These are phyloP conservation scores for Drosophila affinis DNA, from an alignment of 2,888 invertebrate species.

Conservation along the genomic window DNA sequence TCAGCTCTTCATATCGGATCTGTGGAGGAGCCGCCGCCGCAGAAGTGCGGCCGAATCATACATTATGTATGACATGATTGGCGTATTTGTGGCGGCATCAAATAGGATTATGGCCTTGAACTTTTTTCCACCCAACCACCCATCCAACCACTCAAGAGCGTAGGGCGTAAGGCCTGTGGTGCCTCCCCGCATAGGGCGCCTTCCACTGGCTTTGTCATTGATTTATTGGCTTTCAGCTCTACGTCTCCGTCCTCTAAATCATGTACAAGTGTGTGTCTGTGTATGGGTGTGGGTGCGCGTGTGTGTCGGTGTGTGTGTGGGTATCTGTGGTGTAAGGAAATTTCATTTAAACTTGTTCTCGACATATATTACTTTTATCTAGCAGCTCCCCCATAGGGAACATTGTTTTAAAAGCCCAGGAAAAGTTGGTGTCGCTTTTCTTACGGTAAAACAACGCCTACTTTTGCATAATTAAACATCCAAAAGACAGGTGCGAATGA, in stretches of 20 bases:
- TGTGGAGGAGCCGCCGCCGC: slow-evolving; percentile 1
- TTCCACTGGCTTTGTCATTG: slow-evolving; percentile 64
- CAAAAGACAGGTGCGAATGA: slow-evolving; percentile 49
- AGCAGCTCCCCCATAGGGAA: slow-evolving; percentile 28
- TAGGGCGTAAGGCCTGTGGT: neutral
- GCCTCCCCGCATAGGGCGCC: slow-evolving; percentile 22
- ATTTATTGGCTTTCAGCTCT: slow-evolving; percentile 72
- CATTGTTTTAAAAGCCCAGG: slow-evolving; percentile 34
- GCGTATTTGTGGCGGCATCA: slow-evolving; percentile 73
- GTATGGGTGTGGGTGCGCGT: slow-evolving; percentile 15
- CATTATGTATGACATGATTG: slow-evolving; percentile 74
- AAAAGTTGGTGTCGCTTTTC: slow-evolving; percentile 45
- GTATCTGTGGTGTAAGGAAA: slow-evolving; percentile 20
- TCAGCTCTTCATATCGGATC: neutral
- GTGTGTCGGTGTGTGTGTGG: slow-evolving; percentile 1
- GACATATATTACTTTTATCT: slow-evolving; percentile 58
- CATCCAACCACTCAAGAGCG: slow-evolving; percentile 5
- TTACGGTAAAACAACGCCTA: slow-evolving; percentile 53
- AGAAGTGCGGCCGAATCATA: slow-evolving; percentile 36
- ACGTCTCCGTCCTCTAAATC: slow-evolving; percentile 20
- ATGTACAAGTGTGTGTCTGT: slow-evolving; percentile 15
- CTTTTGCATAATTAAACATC: slow-evolving; percentile 68
- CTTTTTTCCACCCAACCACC: slow-evolving; percentile 48
- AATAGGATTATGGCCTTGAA: slow-evolving; percentile 74
- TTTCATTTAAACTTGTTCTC: slow-evolving; percentile 68